A percentile compares a stretch with the other conserved stretches of the same genome.
phyloP scores from a whole-genome alignment of 1,140 invertebrate genomes.

The Cherax quadricarinatus region DNA sequence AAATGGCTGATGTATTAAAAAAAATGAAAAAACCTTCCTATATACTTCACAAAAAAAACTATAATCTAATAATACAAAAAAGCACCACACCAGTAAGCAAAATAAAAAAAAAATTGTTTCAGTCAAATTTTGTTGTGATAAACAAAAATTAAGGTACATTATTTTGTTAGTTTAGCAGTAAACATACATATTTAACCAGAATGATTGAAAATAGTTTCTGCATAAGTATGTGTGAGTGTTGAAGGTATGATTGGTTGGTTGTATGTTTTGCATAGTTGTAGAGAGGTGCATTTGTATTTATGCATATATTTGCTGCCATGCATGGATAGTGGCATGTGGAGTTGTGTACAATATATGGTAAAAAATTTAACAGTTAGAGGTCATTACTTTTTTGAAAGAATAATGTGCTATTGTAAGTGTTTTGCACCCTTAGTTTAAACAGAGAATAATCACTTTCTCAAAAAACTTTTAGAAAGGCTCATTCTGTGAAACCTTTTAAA shows the following conservation, averaged over 20 bases:
- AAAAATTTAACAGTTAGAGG: neutral
- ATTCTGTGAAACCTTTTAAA: neutral
- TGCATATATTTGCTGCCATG: no score
- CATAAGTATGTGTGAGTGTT: neutral
- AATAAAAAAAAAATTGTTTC: neutral
- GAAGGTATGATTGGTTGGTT: neutral
- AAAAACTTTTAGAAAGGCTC: neutral
- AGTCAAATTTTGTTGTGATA: neutral
- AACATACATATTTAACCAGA: no score
- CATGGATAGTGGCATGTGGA: neutral
- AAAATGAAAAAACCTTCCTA: no score
- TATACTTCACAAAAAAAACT: neutral
- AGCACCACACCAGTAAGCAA: neutral
- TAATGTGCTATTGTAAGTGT: neutral
- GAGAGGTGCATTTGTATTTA: no score
- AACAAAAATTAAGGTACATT: neutral
- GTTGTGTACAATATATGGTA: neutral
- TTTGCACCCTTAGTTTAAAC: neutral
- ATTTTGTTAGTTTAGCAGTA: no score
- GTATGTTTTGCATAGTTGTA: neutral
- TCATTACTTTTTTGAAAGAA: slow-evolving; percentile 1
- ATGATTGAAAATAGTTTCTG: neutral
- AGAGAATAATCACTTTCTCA: neutral
- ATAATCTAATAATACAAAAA: neutral
- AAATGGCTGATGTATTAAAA: no score